Evolutionary conservation across 1,140 invertebrate genomes (phyloP), one percentile per base, ranked within the genome.

Genomic region (Tribolium castaneum): DNA sequence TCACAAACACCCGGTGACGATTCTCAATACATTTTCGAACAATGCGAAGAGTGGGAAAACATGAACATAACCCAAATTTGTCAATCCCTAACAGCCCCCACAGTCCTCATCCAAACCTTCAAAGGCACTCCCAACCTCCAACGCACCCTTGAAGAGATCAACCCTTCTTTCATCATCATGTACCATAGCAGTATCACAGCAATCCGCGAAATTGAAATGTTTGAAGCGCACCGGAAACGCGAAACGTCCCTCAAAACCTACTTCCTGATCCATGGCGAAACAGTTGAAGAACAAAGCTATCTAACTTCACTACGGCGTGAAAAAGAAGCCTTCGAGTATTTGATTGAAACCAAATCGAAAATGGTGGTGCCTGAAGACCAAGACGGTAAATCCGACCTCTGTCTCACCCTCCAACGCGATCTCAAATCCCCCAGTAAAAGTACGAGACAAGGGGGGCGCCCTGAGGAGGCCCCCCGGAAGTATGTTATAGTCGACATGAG

Each of bases 401-500:
- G 93, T 86, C 89, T 92, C 62, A 89, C 92, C 79, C 86, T 95
- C 81, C 85, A 88, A 76, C 74, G 90, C 50, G 89, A 89, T 72
- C 76, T 83, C 0, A 87, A 87, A 3, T 84, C 77, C 62, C 80
- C 87, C 9, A 87, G 88, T 50, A 83, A 86, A 76, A 90, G 89
- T 85, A 93, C 91, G 9, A 89, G 94, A 35, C 91, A 93, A 88
- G 94, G 93, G 71, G 94, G 89, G 56, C 87, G 88, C 7, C 1
- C 30, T 25, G 80, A 83, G 56, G 74, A 87, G 0, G 70, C 81
- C 39, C 70, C 70, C 10, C 87, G 88, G 52, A 88, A 88, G 25
- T 89, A 93, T 84, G 88, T 99, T 9, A 95, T 99, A 82, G 97
- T 99, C 14, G 99, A 99, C 87, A 98, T 99, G 93, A 90, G 99